These are phyloP conservation scores for Ips typographus DNA, from an alignment of 1,140 invertebrate species.

Conservation along the genomic window DNA sequence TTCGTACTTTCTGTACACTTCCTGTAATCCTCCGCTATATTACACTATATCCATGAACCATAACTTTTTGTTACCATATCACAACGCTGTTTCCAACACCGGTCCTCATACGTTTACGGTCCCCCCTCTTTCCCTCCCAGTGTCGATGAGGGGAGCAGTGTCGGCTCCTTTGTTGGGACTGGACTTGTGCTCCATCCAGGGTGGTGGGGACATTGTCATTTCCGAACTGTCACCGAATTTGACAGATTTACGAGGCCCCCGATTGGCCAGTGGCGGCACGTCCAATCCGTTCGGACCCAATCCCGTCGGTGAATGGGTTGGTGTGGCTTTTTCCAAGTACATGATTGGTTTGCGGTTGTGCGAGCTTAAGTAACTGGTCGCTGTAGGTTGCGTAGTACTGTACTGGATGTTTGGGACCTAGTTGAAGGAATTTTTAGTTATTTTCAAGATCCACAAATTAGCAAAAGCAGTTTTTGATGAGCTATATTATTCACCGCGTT, in stretches of 20 bases:
- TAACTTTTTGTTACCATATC: slow-evolving; percentile 7
- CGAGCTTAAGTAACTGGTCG: slow-evolving; percentile 49
- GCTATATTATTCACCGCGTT: too few species aligned
- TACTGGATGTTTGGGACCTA: slow-evolving; percentile 51
- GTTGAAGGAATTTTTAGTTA: neutral
- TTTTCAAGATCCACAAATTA: too few species aligned
- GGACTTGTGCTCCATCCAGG: slow-evolving; percentile 47
- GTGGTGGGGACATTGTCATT: slow-evolving; percentile 40
- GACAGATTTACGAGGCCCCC: slow-evolving; percentile 48
- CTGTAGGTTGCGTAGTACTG: slow-evolving; percentile 49
- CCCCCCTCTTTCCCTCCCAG: slow-evolving; percentile 24
- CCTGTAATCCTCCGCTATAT: too few species aligned
- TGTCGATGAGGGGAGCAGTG: slow-evolving; percentile 46
- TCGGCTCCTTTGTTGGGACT: slow-evolving; percentile 42
- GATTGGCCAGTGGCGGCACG: slow-evolving; percentile 37
- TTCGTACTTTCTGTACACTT: too few species aligned
- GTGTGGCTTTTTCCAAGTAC: slow-evolving; percentile 48
- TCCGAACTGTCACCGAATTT: slow-evolving; percentile 48
- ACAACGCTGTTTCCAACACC: slow-evolving; percentile 32
- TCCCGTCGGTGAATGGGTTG: slow-evolving; percentile 41
- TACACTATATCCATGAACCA: too few species aligned
- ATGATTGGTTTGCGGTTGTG: slow-evolving; percentile 41
- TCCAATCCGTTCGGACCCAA: slow-evolving; percentile 32
- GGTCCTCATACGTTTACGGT: slow-evolving; percentile 29
- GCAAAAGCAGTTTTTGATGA: too few species aligned